Percentiles rank a stretch among this genome's conserved stretches.
Evolutionary conservation across 53 echinoderm and acorn worm species (phyloP).

Genomic region (Echinarachnius parma): DNA sequence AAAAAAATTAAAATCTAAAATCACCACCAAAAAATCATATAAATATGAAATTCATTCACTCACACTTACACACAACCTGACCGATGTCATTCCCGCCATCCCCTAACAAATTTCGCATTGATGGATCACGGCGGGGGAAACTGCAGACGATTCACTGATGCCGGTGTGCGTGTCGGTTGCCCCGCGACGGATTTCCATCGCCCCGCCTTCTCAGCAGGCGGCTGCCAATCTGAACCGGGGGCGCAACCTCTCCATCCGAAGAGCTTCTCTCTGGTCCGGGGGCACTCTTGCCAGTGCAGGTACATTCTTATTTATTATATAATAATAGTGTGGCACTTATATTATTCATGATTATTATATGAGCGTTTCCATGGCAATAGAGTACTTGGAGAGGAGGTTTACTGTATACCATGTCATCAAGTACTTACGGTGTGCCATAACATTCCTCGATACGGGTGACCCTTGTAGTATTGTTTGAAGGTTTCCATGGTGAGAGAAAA

Average conservation of each 20-base stretch:
- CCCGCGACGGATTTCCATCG: constrained; percentile 89
- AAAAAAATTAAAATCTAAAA: constrained; percentile 12
- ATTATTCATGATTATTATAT: no score
- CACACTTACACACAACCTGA: constrained; percentile 20
- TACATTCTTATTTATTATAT: constrained; percentile 49
- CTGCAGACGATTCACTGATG: constrained; percentile 87
- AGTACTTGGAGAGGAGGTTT: no score
- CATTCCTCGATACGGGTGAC: no score
- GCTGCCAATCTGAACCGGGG: constrained; percentile 77
- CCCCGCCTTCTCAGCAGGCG: constrained; percentile 73
- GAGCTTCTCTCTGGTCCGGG: constrained; percentile 98
- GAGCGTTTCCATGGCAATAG: no score
- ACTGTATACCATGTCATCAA: no score
- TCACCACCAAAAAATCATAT: constrained; percentile 1
- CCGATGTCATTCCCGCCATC: constrained; percentile 34
- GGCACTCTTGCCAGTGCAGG: constrained; percentile 84
- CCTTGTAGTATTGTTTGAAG: no score
- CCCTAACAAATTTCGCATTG: neutral
- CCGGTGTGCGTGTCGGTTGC: constrained; percentile 84
- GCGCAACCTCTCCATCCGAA: constrained; percentile 92
- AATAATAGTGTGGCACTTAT: neutral
- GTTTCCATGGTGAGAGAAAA: no score
- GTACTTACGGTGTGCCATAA: no score
- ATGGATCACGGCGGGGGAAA: neutral
- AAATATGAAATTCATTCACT: constrained; percentile 33